A percentile compares a stretch with the other conserved stretches of the same genome.
phyloP scores from a whole-genome alignment of 2,888 invertebrate species.

The Meteorus colon region DNA sequence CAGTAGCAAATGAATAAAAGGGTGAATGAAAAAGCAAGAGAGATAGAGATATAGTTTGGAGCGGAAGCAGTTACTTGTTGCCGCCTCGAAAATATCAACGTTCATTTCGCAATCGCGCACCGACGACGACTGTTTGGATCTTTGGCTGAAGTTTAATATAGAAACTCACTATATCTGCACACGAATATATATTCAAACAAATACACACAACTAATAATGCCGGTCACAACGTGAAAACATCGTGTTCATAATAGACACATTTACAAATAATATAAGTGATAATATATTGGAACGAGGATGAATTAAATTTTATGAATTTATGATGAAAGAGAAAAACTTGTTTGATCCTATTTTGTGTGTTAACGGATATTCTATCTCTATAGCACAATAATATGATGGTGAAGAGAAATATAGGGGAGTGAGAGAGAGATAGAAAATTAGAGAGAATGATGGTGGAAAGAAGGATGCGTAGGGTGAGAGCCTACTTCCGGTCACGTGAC shows the following conservation, averaged over 20 bases:
- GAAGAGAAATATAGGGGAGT: background rate
- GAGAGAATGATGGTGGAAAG: conserved; percentile 7
- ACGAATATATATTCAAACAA: conserved; percentile 13
- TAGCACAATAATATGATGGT: background rate
- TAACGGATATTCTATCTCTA: background rate
- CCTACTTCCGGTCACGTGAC: conserved; percentile 73
- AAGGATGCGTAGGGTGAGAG: conserved; percentile 53
- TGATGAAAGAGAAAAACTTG: background rate
- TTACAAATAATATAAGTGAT: background rate
- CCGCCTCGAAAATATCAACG: conserved; percentile 70
- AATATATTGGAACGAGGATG: no score
- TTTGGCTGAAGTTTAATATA: conserved; percentile 69
- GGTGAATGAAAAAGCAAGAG: conserved; percentile 12
- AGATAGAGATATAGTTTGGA: conserved; percentile 51
- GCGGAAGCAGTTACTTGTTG: conserved; percentile 72
- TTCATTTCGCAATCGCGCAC: conserved; percentile 68
- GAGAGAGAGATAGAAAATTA: background rate
- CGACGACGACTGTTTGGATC: conserved; percentile 55
- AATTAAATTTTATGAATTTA: background rate
- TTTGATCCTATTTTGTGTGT: background rate
- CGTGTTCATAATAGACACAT: conserved; percentile 37
- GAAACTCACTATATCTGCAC: conserved; percentile 53
- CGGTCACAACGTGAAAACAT: conserved; percentile 51
- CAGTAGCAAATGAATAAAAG: conserved; percentile 43
- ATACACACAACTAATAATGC: background rate